phyloP scores from a whole-genome alignment of 1,140 invertebrate genomes.

The Orussus abietinus region DNA sequence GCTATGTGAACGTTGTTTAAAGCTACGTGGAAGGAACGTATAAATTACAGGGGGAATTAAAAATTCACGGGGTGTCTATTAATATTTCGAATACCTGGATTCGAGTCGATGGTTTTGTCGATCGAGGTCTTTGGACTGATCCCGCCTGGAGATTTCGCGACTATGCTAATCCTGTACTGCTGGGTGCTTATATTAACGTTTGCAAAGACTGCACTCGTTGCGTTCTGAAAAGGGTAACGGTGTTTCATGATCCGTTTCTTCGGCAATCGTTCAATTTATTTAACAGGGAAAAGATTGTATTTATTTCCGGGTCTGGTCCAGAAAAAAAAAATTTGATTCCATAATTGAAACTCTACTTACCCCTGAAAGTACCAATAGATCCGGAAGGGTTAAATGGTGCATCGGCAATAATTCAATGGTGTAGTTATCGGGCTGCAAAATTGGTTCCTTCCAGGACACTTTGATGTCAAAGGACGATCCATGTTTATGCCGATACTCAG shows the following conservation, averaged over 20 bases:
- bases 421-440: slow-evolving; percentile 44
- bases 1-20: too few relatives aligned
- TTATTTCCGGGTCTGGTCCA: too few relatives aligned
- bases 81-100: too few relatives aligned
- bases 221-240: slow-evolving; percentile 35
- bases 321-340: too few relatives aligned
- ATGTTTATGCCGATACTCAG: not conserved
- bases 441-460: slow-evolving; percentile 41
- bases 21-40: too few relatives aligned
- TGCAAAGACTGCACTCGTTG: slow-evolving; percentile 23
- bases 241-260: too few relatives aligned
- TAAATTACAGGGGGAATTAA: too few relatives aligned
- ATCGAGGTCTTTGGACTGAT: slow-evolving; percentile 18
- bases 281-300: not conserved
- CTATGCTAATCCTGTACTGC: slow-evolving; percentile 32
- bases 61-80: too few relatives aligned
- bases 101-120: not conserved
- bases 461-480: slow-evolving; percentile 28
- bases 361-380: slow-evolving; percentile 23
- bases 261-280: too few relatives aligned
- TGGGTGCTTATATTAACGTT: slow-evolving; percentile 16
- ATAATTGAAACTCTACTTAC: slow-evolving; percentile 37
- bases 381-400: slow-evolving; percentile 2
- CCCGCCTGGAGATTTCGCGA: slow-evolving; percentile 37
- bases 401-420: slow-evolving; percentile 24